Base-by-base conservation (phyloP, 2,113 vertebrate species). In the Ceyx melanurus region DNA sequence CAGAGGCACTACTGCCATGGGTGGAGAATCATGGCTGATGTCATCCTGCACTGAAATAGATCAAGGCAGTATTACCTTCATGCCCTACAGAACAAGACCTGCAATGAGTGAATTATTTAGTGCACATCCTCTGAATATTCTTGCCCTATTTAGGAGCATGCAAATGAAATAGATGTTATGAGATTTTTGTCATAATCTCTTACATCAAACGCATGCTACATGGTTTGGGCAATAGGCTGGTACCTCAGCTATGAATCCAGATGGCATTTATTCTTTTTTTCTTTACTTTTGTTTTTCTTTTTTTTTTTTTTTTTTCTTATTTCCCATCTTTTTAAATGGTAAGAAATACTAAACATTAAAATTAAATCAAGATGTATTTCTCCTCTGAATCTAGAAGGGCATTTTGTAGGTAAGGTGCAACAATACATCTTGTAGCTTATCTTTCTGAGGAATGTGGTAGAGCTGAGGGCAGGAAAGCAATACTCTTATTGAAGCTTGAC, bases 61-160 rank as follows among this genome's bases (percentile, higher is more conserved):
- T 70, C 67, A 82, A 96, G 87, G 75, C 64, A 25, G 16, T 62
- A n/a, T 62, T 81, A 82, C 42, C 51, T 94, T 72, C 3, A 2
- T 84, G 85, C 58, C 85, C 74, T 26, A 5, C 9, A 33, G 71
- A 89, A 77, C 43, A 80, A 79, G 75, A 73, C 79, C 37, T 88
- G 72, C 67, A 74, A 76, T 9, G 46, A 88, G 71, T 91, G 82
- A 95, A 92, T 95, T 87, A 85, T 85, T 96, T 74, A 77, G 75
- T 67, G 79, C 91, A 93, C 76, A 65, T 29, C 64, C 46, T 25
- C 61, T 95, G 81, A 89, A 90, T 84, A 90, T 82, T 84, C 81
- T 82, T 85, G 71, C 20, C 81, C 89, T 95, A 77, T 91, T 94
- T 95, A 91, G 40, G 33, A 46, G 21, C 2, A 5, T 33, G 35